Percentiles rank a stretch among this genome's conserved stretches.
Conservation (phyloP, 2,888 invertebrate species). For the Coecobrya sp. region DNA sequence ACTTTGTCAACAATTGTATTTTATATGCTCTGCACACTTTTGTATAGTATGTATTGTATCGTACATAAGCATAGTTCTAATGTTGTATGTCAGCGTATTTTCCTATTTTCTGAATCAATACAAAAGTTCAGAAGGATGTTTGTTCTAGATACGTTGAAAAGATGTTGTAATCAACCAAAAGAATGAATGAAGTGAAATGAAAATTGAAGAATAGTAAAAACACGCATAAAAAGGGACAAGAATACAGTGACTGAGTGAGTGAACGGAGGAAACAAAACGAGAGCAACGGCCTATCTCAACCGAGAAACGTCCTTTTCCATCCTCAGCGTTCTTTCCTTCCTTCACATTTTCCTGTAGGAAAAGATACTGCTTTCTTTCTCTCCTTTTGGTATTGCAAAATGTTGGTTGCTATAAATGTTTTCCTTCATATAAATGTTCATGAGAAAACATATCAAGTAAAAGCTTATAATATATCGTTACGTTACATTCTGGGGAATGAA, state of each 20-base stretch:
- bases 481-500: neutral
- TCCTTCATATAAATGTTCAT: neutral
- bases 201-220: neutral
- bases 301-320: conserved; percentile 1
- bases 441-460: conserved; percentile 7
- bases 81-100: conserved; percentile 8
- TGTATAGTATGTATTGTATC: no score
- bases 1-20: neutral
- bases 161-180: conserved; percentile 27
- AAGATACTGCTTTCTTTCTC: conserved; percentile 1
- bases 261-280: conserved; percentile 29
- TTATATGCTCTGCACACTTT: no score
- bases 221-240: conserved; percentile 8
- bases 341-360: neutral
- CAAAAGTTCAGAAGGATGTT: neutral
- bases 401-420: neutral
- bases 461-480: neutral
- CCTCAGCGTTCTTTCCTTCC: neutral
- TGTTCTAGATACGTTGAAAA: neutral
- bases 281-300: conserved; percentile 29
- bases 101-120: neutral
- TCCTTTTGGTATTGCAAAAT: neutral
- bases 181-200: conserved; percentile 19
- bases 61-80: no score
- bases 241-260: conserved; percentile 12